Base-by-base conservation (phyloP, 35 echinoderm and acorn worm genomes). In the Apostichopus japonicus region DNA sequence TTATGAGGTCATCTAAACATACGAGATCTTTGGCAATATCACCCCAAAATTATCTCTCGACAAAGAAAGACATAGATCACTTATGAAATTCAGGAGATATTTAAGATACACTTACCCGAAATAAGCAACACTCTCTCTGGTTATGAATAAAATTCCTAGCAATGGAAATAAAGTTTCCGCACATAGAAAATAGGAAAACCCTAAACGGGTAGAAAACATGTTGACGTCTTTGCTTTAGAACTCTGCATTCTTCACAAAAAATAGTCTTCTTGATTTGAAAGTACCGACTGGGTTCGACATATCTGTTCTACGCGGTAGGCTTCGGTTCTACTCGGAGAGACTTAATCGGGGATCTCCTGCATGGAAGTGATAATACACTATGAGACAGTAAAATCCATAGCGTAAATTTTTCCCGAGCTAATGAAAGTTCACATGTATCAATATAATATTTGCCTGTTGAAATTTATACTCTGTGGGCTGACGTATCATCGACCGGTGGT, bases 191-290 rank as follows among this genome's bases (percentile, higher is more conserved):
- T 54, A 84, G 54, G 51, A 23, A 58, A 84, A 17, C 81, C 81
- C 55, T 57, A 84, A 57, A 57, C 81, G 81, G 81, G 81, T 55
- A 57, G 56, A 84, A 84, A 59, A 21, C 81, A 84, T 84, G 54
- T 14, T 84, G 81, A 58, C 17, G 81, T 16, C 16, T 19, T 57
- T 21, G 55, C 22, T 54, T 10, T 84, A 19, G 57, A 23, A n/a
- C 6, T 84, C 81, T 55, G 81, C 81, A 84, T 84, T 58, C 81
- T 84, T 84, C 56, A 84, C 15, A 57, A 84, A 83, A 54, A 59
- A 21, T 57, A 53, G 54, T 84, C 54, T 84, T 58, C 23, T 58
- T 21, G 54, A 84, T 61, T 61, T 61, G 8, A 61, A 61, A 61
- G 8, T 44, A 44, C 2, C 33, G 33, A 44, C 0, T 44, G 33